Evolutionary conservation across 2,113 vertebrate species (phyloP).

Genomic region (Triplophysa siluroides): DNA sequence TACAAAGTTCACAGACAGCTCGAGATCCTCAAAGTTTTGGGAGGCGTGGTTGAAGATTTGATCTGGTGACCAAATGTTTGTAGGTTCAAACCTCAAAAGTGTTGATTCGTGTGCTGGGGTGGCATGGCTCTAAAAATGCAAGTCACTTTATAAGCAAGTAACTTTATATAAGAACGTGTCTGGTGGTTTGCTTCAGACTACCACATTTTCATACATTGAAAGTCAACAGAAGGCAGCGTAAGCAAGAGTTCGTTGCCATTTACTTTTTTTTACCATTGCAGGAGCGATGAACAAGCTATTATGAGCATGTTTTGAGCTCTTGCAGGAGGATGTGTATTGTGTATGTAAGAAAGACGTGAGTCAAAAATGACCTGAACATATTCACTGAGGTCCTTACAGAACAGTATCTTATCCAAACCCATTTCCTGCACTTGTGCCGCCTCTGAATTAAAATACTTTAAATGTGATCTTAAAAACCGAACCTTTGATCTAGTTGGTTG

Average conservation of each 20-base stretch:
- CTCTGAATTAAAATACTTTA: conserved; percentile 16
- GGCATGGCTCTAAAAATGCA: too few relatives aligned
- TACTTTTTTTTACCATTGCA: conserved; percentile 23
- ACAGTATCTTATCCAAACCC: conserved; percentile 18
- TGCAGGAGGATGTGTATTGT: background rate
- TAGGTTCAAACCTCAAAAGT: background rate
- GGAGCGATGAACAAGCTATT: conserved; percentile 36
- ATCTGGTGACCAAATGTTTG: background rate
- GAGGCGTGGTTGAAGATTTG: background rate
- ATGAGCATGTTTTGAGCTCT: conserved; percentile 2
- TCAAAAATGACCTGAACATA: conserved; percentile 28
- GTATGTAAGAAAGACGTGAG: too few relatives aligned
- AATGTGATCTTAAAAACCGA: background rate
- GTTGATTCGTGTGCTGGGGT: background rate
- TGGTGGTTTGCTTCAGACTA: background rate
- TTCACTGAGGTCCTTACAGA: conserved; percentile 10
- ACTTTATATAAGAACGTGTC: too few relatives aligned
- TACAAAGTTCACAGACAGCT: background rate
- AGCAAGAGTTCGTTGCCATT: background rate
- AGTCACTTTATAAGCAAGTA: too few relatives aligned
- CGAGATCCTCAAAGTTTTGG: too few relatives aligned
- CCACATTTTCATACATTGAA: background rate
- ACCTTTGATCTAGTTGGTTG: conserved; percentile 22
- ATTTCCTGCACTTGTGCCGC: conserved; percentile 40
- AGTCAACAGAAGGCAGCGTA: background rate